phyloP scores from a whole-genome alignment of 2,888 invertebrate species.

The Octonoba sinensis region DNA sequence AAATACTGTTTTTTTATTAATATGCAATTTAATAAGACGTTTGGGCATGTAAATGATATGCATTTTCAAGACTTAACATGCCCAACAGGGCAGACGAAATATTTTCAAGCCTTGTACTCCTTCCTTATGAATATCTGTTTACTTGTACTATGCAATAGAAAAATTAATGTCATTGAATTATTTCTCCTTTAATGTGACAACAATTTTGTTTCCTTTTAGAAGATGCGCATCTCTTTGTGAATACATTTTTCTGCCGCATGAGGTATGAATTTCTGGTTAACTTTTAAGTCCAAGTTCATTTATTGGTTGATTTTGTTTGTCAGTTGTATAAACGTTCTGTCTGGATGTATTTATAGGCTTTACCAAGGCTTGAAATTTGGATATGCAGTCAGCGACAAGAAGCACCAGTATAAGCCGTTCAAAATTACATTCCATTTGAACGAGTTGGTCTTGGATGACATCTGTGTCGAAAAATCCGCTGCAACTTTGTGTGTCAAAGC shows the following conservation, averaged over 20 bases:
- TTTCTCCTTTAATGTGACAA: neutral
- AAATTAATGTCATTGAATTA: too few species aligned
- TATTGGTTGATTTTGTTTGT: too few species aligned
- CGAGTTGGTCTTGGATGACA: slow-evolving; percentile 74
- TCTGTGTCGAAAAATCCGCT: slow-evolving; percentile 55
- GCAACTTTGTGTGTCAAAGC: slow-evolving; percentile 75
- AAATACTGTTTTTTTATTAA: too few species aligned
- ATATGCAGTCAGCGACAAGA: slow-evolving; percentile 76
- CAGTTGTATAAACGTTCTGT: neutral
- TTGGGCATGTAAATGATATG: too few species aligned
- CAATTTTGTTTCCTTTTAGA: slow-evolving; percentile 35
- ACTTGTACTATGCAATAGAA: too few species aligned
- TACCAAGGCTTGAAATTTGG: slow-evolving; percentile 78
- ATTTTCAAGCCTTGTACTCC: too few species aligned
- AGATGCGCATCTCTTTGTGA: slow-evolving; percentile 37
- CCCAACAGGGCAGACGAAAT: too few species aligned
- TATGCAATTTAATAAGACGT: neutral
- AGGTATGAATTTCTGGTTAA: slow-evolving; percentile 35
- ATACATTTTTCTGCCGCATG: slow-evolving; percentile 58
- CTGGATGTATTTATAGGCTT: slow-evolving; percentile 24
- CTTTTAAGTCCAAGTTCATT: too few species aligned
- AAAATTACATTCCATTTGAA: slow-evolving; percentile 77
- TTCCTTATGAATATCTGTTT: too few species aligned
- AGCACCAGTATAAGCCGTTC: slow-evolving; percentile 80
- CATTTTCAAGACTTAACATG: too few species aligned